phyloP scores from a whole-genome alignment of 2,888 invertebrate species.

The Tholera decimalis region DNA sequence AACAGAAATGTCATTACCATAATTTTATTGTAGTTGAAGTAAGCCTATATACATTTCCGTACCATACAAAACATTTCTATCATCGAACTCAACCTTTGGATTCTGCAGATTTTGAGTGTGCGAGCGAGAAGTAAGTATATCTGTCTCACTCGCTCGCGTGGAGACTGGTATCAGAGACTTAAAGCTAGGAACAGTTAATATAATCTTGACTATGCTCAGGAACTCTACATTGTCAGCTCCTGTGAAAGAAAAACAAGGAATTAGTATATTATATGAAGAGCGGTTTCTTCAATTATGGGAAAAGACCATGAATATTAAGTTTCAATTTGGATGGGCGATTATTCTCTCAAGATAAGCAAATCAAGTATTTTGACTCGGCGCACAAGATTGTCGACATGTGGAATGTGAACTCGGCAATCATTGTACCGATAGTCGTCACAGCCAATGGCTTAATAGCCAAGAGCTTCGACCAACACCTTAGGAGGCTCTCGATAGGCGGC shows the following conservation, averaged over 20 bases:
- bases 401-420: too few relatives aligned
- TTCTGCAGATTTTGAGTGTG: conserved; percentile 56
- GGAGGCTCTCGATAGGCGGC: too few relatives aligned
- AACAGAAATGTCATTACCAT: conserved; percentile 57
- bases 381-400: too few relatives aligned
- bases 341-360: too few relatives aligned
- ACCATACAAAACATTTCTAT: conserved; percentile 59
- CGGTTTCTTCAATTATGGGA: not conserved
- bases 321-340: too few relatives aligned
- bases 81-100: conserved; percentile 61
- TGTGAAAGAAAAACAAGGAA: conserved; percentile 69
- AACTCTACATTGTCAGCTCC: conserved; percentile 92
- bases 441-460: too few relatives aligned
- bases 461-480: too few relatives aligned
- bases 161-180: conserved; percentile 73
- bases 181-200: conserved; percentile 75
- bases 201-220: conserved; percentile 72
- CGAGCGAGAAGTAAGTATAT: conserved; percentile 41
- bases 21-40: conserved; percentile 76
- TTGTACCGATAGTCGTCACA: too few relatives aligned
- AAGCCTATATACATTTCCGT: conserved; percentile 81
- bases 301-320: not conserved
- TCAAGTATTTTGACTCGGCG: too few relatives aligned
- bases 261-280: not conserved
- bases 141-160: conserved; percentile 35